phyloP scores from a whole-genome alignment of 2,888 invertebrate genomes.

The Byasa hedistus region DNA sequence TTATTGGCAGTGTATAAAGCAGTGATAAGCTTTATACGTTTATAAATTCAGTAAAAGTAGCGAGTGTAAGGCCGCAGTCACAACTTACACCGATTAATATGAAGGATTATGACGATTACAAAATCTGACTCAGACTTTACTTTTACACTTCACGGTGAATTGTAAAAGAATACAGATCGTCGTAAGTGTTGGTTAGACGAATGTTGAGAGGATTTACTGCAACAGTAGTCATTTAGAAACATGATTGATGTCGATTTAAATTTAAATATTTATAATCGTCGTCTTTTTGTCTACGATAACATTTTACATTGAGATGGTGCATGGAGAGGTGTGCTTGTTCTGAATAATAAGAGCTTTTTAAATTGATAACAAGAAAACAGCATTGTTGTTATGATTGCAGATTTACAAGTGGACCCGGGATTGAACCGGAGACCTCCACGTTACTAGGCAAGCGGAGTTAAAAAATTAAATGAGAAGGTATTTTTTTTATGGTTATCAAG shows the following conservation, averaged over 20 bases:
- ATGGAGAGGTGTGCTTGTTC: too few relatives aligned
- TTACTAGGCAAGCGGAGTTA: too few relatives aligned
- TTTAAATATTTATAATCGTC: not conserved
- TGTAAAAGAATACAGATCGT: not conserved
- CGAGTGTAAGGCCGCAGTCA: constrained; percentile 8
- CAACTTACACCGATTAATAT: not conserved
- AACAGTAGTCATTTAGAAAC: not conserved
- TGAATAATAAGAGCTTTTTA: too few relatives aligned
- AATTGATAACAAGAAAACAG: too few relatives aligned
- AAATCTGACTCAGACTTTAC: not conserved
- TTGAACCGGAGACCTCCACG: too few relatives aligned
- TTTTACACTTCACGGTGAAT: not conserved
- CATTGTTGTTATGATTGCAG: too few relatives aligned
- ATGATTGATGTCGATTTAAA: not conserved
- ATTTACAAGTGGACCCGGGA: too few relatives aligned
- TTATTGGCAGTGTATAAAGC: not conserved
- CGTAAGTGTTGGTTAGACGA: not conserved
- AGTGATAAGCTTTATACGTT: not conserved
- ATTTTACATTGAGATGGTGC: too few relatives aligned
- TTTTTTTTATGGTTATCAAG: too few relatives aligned
- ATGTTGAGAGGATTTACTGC: not conserved
- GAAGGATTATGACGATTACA: constrained; percentile 7
- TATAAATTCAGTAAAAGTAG: constrained; percentile 1
- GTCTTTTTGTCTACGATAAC: too few relatives aligned
- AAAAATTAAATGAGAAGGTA: too few relatives aligned